Conservation (phyloP, 2,797 vertebrate genomes). For the Sardinella longiceps region DNA sequence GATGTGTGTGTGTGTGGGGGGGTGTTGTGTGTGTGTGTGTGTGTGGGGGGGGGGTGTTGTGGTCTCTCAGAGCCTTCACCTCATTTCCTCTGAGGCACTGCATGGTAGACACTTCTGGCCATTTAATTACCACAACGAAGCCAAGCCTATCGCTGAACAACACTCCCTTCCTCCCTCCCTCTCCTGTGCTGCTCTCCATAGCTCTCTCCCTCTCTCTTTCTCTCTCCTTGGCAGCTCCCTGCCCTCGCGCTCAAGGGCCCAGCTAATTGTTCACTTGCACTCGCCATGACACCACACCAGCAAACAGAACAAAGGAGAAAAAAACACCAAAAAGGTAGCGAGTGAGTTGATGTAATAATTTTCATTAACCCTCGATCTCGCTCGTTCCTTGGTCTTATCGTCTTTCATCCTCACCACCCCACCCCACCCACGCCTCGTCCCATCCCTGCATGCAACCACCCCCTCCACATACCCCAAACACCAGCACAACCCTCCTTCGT, state of each 20-base stretch:
- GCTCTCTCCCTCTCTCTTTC: constrained; percentile 58
- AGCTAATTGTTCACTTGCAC: constrained; percentile 86
- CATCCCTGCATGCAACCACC: neutral
- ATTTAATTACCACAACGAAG: constrained; percentile 86
- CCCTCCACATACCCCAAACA: neutral
- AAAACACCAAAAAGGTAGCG: constrained; percentile 66
- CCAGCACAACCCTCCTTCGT: constrained; percentile 25
- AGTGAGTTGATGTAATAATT: constrained; percentile 77
- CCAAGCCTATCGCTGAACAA: constrained; percentile 38
- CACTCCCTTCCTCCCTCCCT: constrained; percentile 29
- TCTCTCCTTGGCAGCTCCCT: constrained; percentile 70
- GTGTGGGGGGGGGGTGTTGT: neutral
- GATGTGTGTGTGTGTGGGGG: neutral
- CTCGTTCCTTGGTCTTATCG: constrained; percentile 28
- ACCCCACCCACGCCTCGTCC: constrained; percentile 25
- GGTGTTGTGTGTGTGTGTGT: neutral
- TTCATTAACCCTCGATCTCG: constrained; percentile 76
- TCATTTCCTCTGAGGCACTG: constrained; percentile 89
- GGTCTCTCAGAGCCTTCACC: constrained; percentile 72
- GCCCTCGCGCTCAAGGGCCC: constrained; percentile 70
- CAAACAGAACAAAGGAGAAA: constrained; percentile 71
- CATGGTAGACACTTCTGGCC: constrained; percentile 84
- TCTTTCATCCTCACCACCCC: constrained; percentile 73
- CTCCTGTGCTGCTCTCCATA: constrained; percentile 67
- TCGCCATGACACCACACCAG: constrained; percentile 73